These are phyloP conservation scores for Apis mellifera DNA, from an alignment of 1,140 invertebrate genomes.

Conservation along the genomic window Amel_HAv3.1 CM009938.2:8313001-8313500, in stretches of 20 bases:
- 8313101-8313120: slow-evolving; percentile 21
- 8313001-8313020: no score
- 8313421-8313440: slow-evolving; percentile 43
- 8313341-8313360: background rate
- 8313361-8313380: slow-evolving; percentile 63
- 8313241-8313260: no score
- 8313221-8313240: no score
- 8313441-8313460: slow-evolving; percentile 63
- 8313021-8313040: no score
- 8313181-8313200: no score
- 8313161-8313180: no score
- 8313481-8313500: slow-evolving; percentile 64
- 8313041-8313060: no score
- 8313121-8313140: slow-evolving; percentile 54
- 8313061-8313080: slow-evolving; percentile 18
- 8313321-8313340: background rate
- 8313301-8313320: background rate
- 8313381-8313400: slow-evolving; percentile 50
- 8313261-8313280: no score
- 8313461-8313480: slow-evolving; percentile 67
- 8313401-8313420: slow-evolving; percentile 38
- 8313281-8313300: no score
- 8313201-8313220: no score
- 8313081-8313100: slow-evolving; percentile 6
- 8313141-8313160: background rate